These are phyloP conservation scores for Diarsia rubi DNA, from an alignment of 2,888 invertebrate genomes.

Conservation along the genomic window DNA sequence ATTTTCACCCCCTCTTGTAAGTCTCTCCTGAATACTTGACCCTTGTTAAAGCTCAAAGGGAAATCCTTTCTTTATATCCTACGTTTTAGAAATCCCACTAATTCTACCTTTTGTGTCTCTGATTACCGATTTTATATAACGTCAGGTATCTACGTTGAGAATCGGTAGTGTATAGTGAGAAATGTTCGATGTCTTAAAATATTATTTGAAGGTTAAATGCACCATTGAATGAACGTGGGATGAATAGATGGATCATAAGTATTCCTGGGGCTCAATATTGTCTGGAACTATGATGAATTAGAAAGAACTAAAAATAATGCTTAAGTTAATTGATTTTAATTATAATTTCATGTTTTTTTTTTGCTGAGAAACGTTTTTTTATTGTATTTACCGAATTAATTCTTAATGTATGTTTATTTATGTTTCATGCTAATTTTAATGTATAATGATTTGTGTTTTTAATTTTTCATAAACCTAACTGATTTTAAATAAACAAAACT, in stretches of 20 bases:
- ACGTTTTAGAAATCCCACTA: constrained; percentile 72
- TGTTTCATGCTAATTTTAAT: no score
- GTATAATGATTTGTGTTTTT: no score
- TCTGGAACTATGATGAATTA: not conserved
- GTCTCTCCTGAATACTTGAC: constrained; percentile 71
- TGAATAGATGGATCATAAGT: not conserved
- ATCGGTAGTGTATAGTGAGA: no score
- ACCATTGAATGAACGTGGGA: not conserved
- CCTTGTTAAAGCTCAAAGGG: constrained; percentile 79
- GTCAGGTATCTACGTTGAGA: constrained; percentile 31
- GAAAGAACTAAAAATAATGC: no score
- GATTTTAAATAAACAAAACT: no score
- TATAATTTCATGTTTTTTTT: no score
- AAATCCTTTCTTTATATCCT: constrained; percentile 72
- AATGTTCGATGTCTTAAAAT: not conserved
- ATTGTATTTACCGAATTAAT: no score
- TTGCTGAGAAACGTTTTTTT: no score
- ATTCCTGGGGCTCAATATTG: not conserved
- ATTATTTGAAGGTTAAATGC: not conserved
- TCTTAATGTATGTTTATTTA: no score
- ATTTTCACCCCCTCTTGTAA: constrained; percentile 72
- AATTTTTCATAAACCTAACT: no score
- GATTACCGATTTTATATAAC: constrained; percentile 71
- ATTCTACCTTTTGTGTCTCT: constrained; percentile 69
- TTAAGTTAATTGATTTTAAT: no score